A percentile compares a stretch with the other conserved stretches of the same genome.
Conservation (phyloP, 1,140 invertebrate genomes). For the Agraylea sexmaculata region DNA sequence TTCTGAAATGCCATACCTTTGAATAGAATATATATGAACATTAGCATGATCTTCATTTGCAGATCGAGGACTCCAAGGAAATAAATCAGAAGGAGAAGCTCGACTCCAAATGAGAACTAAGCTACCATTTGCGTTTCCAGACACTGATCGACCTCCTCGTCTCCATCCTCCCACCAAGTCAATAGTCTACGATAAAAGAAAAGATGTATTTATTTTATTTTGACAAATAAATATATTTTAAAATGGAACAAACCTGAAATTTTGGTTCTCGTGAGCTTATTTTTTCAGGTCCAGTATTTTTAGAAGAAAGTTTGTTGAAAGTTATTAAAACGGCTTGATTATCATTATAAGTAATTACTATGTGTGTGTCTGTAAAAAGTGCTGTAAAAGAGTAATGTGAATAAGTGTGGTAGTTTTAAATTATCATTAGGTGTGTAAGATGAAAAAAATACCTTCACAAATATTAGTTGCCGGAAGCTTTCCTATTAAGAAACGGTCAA, state of each 20-base stretch:
- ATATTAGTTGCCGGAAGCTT: conserved; percentile 17
- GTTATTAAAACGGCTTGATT: conserved; percentile 20
- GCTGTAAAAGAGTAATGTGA: conserved; percentile 10
- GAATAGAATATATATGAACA: conserved; percentile 33
- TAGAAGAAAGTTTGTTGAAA: conserved; percentile 18
- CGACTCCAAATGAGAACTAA: conserved; percentile 30
- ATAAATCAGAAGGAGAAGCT: conserved; percentile 28
- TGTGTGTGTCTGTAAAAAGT: conserved; percentile 18
- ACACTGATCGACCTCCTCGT: conserved; percentile 19
- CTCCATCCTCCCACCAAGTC: conserved; percentile 16
- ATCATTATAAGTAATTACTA: conserved; percentile 18
- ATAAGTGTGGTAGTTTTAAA: not conserved
- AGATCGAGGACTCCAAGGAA: conserved; percentile 34
- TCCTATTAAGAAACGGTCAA: conserved; percentile 19
- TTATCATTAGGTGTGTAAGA: not conserved
- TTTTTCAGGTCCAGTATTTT: conserved; percentile 15
- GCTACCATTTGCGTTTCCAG: conserved; percentile 20
- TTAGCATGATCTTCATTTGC: conserved; percentile 33
- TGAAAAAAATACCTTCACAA: conserved; percentile 15
- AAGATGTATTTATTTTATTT: no score
- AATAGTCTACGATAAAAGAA: conserved; percentile 13
- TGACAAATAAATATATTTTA: not conserved
- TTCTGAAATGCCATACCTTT: conserved; percentile 24
- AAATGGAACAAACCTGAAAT: conserved; percentile 15
- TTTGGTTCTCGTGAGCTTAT: conserved; percentile 19